Evolutionary conservation across 2,888 invertebrate species (phyloP).

Genomic region (Brassicogethes aeneus): DNA sequence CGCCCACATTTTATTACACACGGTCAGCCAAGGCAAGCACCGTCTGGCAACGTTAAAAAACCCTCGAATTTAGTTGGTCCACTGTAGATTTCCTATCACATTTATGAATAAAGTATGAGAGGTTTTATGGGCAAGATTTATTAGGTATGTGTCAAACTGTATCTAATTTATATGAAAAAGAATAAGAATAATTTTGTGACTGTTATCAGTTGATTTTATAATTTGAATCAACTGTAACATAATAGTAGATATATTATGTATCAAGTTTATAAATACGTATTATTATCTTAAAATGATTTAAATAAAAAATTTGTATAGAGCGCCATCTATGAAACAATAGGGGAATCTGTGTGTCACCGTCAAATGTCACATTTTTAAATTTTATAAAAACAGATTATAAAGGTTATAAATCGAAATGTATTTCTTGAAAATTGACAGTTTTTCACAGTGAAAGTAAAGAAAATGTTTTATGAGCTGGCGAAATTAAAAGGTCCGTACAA

Average conservation of each 20-base stretch:
- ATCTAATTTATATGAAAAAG: slow-evolving; percentile 31
- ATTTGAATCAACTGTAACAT: slow-evolving; percentile 21
- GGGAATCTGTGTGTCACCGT: too few relatives aligned
- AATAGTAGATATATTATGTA: too few relatives aligned
- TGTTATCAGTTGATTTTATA: slow-evolving; percentile 21
- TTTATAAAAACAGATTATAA: too few relatives aligned
- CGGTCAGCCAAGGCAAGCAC: slow-evolving; percentile 14
- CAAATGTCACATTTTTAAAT: too few relatives aligned
- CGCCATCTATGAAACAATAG: too few relatives aligned
- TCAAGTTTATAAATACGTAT: too few relatives aligned
- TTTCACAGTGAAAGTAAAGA: background rate
- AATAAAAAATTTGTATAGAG: too few relatives aligned
- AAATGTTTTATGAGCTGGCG: background rate
- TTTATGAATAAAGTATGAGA: slow-evolving; percentile 30
- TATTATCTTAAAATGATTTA: too few relatives aligned
- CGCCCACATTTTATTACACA: slow-evolving; percentile 33
- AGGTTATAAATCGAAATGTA: too few relatives aligned
- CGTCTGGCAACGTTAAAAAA: slow-evolving; percentile 8
- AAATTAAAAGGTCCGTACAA: background rate
- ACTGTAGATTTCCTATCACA: slow-evolving; percentile 30
- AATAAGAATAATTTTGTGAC: slow-evolving; percentile 20
- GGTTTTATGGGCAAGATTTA: slow-evolving; percentile 29
- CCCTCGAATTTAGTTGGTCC: slow-evolving; percentile 14
- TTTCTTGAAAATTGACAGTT: too few relatives aligned
- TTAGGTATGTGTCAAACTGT: slow-evolving; percentile 28